A percentile compares a stretch with the other conserved stretches of the same genome.
Conservation (phyloP, 2,113 vertebrate genomes). For the Menura novaehollandiae region DNA sequence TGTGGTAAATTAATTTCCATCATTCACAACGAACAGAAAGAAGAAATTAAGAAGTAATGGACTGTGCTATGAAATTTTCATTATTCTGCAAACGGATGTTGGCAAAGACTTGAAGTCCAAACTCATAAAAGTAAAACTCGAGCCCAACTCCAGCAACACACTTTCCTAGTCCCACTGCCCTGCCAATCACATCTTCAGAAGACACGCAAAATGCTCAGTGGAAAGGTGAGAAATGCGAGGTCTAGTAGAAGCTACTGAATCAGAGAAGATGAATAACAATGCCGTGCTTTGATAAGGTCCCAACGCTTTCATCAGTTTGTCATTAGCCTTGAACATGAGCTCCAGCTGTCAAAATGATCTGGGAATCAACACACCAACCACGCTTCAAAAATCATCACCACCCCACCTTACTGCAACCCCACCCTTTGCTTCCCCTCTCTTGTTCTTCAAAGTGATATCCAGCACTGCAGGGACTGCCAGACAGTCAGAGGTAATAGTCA, state of each 20-base stretch:
- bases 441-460: not conserved
- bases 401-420: not conserved
- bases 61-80: not conserved
- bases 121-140: not conserved
- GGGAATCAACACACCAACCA: not conserved
- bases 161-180: not conserved
- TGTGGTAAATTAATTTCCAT: not conserved
- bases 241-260: not conserved
- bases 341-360: not conserved
- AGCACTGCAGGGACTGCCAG: not conserved
- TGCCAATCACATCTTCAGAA: not conserved
- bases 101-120: not conserved
- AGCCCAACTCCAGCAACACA: not conserved
- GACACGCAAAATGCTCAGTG: not conserved
- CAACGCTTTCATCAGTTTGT: not conserved
- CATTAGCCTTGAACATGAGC: not conserved
- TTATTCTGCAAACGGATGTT: not conserved
- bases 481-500: not conserved
- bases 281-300: not conserved
- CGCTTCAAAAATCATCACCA: not conserved
- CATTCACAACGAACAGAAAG: not conserved
- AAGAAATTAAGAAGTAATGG: not conserved
- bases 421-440: not conserved
- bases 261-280: not conserved
- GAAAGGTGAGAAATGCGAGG: not conserved